Percentiles rank a stretch among this genome's conserved stretches.
Evolutionary conservation across 2,888 invertebrate species (phyloP).

Genomic region (Drosophila neoperkinsi): DNA sequence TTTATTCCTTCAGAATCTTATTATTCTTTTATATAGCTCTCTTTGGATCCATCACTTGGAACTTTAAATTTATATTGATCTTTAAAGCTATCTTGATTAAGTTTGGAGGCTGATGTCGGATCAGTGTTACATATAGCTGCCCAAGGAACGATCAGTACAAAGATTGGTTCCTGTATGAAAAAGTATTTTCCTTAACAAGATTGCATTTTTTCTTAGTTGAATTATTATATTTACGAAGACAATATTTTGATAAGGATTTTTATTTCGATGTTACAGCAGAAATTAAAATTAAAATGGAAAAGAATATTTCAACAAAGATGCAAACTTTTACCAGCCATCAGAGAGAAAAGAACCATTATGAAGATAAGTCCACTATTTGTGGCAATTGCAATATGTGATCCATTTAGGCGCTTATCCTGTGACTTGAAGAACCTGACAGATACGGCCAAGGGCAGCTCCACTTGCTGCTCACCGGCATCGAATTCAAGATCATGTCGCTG

Average conservation of each 20-base stretch:
- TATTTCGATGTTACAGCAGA: not conserved
- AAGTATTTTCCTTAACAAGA: not conserved
- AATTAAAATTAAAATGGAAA: not conserved
- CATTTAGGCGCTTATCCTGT: conserved; percentile 15
- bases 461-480: conserved; percentile 67
- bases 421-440: conserved; percentile 81
- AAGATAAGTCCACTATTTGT: not conserved
- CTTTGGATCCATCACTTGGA: not conserved
- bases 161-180: not conserved
- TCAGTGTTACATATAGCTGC: not conserved
- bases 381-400: not conserved
- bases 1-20: not conserved
- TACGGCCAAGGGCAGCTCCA: conserved; percentile 80
- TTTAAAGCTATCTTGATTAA: not conserved
- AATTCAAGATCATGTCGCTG: conserved; percentile 82
- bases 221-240: not conserved
- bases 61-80: no score
- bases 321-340: not conserved
- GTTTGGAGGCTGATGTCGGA: not conserved
- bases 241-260: not conserved
- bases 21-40: not conserved
- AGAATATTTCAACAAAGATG: not conserved
- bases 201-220: not conserved
- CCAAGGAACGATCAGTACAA: not conserved
- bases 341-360: not conserved